phyloP scores from a whole-genome alignment of 2,888 invertebrate species.

The Noctua comes region DNA sequence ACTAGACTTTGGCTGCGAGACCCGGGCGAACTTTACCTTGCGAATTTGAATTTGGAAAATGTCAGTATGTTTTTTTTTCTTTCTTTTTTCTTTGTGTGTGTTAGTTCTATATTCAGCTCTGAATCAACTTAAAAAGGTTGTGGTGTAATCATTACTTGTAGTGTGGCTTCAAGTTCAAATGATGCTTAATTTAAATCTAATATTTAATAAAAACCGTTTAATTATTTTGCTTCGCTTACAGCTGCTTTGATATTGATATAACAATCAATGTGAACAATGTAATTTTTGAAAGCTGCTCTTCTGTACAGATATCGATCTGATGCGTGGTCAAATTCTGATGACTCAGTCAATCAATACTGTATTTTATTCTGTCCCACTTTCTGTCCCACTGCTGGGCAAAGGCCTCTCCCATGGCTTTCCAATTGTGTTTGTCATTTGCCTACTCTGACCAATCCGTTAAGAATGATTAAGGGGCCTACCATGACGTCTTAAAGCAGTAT shows the following conservation, averaged over 20 bases:
- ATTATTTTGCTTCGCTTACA: not conserved
- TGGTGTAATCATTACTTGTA: not conserved
- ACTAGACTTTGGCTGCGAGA: slow-evolving; percentile 47
- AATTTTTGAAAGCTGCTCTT: not conserved
- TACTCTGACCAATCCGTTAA: too few species aligned
- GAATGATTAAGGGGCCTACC: not conserved
- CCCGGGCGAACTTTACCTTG: slow-evolving; percentile 41
- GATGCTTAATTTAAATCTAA: not conserved
- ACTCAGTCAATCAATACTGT: not conserved
- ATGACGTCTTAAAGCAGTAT: too few species aligned
- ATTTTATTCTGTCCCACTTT: too few species aligned
- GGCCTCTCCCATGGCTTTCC: too few species aligned
- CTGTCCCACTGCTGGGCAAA: too few species aligned
- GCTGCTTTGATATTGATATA: not conserved
- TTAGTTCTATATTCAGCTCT: not conserved
- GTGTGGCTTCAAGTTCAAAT: too few species aligned
- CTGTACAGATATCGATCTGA: not conserved
- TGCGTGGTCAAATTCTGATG: not conserved
- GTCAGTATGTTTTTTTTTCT: slow-evolving; percentile 12
- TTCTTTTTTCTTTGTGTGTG: not conserved
- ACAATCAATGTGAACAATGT: not conserved
- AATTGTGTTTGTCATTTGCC: too few species aligned
- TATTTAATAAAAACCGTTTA: too few species aligned
- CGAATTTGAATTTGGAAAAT: slow-evolving; percentile 42
- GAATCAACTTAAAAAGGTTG: not conserved